phyloP scores from a whole-genome alignment of 2,797 vertebrate genomes.

The Selene dorsalis region DNA sequence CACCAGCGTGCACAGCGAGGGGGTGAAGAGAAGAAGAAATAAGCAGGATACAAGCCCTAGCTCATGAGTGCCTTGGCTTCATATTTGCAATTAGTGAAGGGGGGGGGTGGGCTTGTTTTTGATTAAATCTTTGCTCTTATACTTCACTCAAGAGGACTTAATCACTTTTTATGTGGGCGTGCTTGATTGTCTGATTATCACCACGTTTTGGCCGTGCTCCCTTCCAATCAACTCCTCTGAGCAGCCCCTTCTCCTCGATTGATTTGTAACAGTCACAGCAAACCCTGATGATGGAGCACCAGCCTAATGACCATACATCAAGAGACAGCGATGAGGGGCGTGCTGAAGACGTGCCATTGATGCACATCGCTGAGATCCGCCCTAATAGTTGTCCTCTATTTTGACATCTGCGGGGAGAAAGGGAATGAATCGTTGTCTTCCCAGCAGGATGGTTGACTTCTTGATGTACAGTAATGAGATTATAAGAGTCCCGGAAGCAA shows the following conservation, averaged over 20 bases:
- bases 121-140: constrained; percentile 80
- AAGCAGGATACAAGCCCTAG: constrained; percentile 28
- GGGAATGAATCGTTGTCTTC: constrained; percentile 60
- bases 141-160: constrained; percentile 80
- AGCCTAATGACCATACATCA: constrained; percentile 76
- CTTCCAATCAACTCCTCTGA: constrained; percentile 71
- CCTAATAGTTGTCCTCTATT: constrained; percentile 75
- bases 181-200: constrained; percentile 82
- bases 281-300: constrained; percentile 71
- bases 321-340: constrained; percentile 66
- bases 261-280: constrained; percentile 79
- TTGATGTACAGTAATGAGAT: constrained; percentile 79
- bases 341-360: constrained; percentile 45
- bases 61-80: constrained; percentile 63
- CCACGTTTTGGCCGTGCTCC: constrained; percentile 67
- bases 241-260: constrained; percentile 62
- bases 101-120: constrained; percentile 66
- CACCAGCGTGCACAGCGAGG: constrained; percentile 15
- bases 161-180: constrained; percentile 81
- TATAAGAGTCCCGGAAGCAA: constrained; percentile 71
- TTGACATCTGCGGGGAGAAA: constrained; percentile 62
- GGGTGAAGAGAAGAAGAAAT: constrained; percentile 6
- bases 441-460: constrained; percentile 60
- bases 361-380: constrained; percentile 56
- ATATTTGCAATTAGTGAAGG: constrained; percentile 78